phyloP scores from a whole-genome alignment of 2,797 vertebrate species.

The Chelidonichthys spinosus region DNA sequence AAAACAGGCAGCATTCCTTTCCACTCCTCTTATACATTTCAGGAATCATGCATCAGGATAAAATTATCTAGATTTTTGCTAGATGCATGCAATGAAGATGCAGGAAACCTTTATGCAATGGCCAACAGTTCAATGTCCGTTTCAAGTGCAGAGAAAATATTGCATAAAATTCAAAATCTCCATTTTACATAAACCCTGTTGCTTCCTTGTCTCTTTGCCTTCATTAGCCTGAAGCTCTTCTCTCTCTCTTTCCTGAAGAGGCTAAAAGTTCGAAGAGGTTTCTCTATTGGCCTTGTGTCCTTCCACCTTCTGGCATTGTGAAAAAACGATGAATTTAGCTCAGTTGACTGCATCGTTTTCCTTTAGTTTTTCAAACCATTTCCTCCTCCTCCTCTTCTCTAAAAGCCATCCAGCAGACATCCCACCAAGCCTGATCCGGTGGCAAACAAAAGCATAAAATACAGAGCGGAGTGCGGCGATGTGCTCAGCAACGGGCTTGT shows the following conservation, averaged over 20 bases:
- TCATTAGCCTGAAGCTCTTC: background rate
- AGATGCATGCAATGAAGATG: slow-evolving; percentile 9
- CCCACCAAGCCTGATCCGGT: slow-evolving; percentile 1
- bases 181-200: background rate
- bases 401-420: slow-evolving; percentile 22
- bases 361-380: slow-evolving; percentile 27
- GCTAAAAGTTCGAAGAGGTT: slow-evolving; percentile 23
- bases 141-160: no score
- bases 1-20: background rate
- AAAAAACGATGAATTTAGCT: slow-evolving; percentile 35
- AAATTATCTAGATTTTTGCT: slow-evolving; percentile 16
- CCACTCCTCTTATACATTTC: background rate
- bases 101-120: background rate
- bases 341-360: slow-evolving; percentile 28
- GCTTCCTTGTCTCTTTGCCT: background rate
- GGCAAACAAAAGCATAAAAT: slow-evolving; percentile 19
- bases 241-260: slow-evolving; percentile 5
- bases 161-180: background rate
- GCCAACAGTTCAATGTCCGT: background rate
- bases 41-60: slow-evolving; percentile 34
- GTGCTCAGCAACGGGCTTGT: background rate
- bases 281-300: slow-evolving; percentile 19
- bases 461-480: background rate
- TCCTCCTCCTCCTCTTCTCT: background rate
- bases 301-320: background rate